Base-by-base conservation (phyloP, 2,888 invertebrate genomes). In the Perithous albicinctus region DNA sequence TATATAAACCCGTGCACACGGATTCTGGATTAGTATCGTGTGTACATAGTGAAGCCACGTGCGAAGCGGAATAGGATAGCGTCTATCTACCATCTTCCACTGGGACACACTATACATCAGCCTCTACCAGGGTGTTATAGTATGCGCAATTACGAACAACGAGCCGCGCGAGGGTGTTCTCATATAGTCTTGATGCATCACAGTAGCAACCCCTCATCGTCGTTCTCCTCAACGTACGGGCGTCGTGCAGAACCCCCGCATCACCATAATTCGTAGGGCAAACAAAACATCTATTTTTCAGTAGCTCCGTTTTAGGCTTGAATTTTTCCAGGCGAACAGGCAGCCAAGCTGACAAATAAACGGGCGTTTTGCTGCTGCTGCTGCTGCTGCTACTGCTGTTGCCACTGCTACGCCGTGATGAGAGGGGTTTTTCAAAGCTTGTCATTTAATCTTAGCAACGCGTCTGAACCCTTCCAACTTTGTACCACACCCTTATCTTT, bases 241-340 rank as follows among this genome's bases (percentile, higher is more conserved):
- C 74, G n/a, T 41, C 59, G 41, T 2, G 46, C n/a, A 20, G 8
- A 20, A 7, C n/a, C 35, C 32, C 2, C 59, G 18, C 78, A 75
- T 82, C 74, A 75, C 20, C 70, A 70, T 82, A 78, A 82, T 82
- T 82, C 74, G 46, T 41, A 75, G 46, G 74, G 64, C 78, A 78
- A 82, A 82, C 74, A 82, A 78, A 66, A 78, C 74, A 46, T 70
- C 69, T 66, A 78, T 70, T 82, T 82, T 82, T 78, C 43, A 73
- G 73, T 69, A 56, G 26, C 66, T 63, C n/a, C n/a, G 35, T 12
- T 10, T 20, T 61, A 41, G 26, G 43, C 38, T 23, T 56, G 56
- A 32, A 64, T 80, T 75, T 75, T 79, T 18, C 29, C 56, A 46
- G 35, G 35, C 35, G n/a, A 18, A 15, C 32, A 35, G 54, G 20